Percentiles rank a stretch among this genome's conserved stretches.
Conservation (phyloP, 92 coral and sea anemone species). For the Desmophyllum pertusum region DNA sequence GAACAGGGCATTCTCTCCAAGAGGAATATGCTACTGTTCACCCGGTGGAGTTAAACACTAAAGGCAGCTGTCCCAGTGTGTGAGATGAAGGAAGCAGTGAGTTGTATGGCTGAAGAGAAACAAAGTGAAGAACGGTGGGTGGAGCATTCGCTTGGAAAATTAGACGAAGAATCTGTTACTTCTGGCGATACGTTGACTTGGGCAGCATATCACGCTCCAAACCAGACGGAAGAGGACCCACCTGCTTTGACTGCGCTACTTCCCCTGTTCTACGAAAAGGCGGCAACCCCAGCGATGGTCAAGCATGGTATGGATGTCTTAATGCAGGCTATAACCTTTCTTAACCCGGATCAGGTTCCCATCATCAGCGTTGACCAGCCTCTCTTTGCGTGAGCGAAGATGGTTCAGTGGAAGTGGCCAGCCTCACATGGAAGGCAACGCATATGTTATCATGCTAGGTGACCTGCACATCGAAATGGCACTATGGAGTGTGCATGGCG, state of each 20-base stretch:
- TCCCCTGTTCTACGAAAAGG: slow-evolving; percentile 24
- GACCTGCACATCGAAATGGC: no score
- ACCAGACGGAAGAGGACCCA: slow-evolving; percentile 33
- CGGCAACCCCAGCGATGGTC: slow-evolving; percentile 41
- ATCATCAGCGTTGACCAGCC: slow-evolving; percentile 67
- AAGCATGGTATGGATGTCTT: slow-evolving; percentile 72
- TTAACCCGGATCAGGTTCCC: slow-evolving; percentile 60
- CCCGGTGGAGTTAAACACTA: slow-evolving; percentile 56
- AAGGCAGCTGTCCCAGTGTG: slow-evolving; percentile 37
- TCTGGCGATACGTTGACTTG: slow-evolving; percentile 37
- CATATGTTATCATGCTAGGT: no score
- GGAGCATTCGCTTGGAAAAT: slow-evolving; percentile 42
- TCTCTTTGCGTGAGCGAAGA: slow-evolving; percentile 64
- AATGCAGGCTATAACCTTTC: slow-evolving; percentile 18
- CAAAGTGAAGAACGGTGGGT: slow-evolving; percentile 58
- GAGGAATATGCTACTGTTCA: slow-evolving; percentile 54
- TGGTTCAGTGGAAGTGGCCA: slow-evolving; percentile 75
- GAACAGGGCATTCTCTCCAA: slow-evolving; percentile 54
- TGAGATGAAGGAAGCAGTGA: slow-evolving; percentile 39
- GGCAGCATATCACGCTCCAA: slow-evolving; percentile 64
- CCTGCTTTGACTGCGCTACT: slow-evolving; percentile 61
- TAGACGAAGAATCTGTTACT: slow-evolving; percentile 19
- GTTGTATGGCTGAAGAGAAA: slow-evolving; percentile 46
- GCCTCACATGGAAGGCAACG: slow-evolving; percentile 64
- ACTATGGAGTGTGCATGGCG: slow-evolving; percentile 63